Evolutionary conservation across 1,140 invertebrate species (phyloP), one percentile per base, ranked within the genome.

Genomic region (Cydia pomonella): DNA sequence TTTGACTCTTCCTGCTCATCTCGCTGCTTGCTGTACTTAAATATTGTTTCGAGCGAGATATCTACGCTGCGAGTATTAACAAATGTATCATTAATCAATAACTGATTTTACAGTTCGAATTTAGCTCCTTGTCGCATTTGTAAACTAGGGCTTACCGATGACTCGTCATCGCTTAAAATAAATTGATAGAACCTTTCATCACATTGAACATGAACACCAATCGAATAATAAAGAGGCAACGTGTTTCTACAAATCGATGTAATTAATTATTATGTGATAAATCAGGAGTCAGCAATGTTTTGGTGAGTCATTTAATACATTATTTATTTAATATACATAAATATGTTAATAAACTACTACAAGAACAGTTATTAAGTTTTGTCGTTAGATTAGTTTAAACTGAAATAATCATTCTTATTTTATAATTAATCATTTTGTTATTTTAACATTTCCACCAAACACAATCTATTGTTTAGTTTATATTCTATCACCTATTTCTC

Each of bases 121-220:
- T 2, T 16, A 12, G 0, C 16, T 10, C 29, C 16, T 50, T 53
- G 16, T 69, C 64, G 16, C 29, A 18, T 69, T 29, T 18, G 13
- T 23, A 33, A 4, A 16, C n/a, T 29, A 18, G 6, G n/a, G 29
- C 64, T 10, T 10, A 69, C 29, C n/a, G n/a, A 23, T 23, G 18
- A 59, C 53, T 53, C 2, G 29, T 21, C 29, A 69, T 18, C 64
- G 64, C 64, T 38, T 33, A 69, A 41, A 33, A 69, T 69, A 69
- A 69, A 18, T 69, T 66, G 41, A 69, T 69, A 33, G 64, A n/a
- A 18, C 64, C 27, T 13, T 69, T 69, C 33, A 69, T 69, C 27
- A 69, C 64, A 69, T 18, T 69, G 64, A 5, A 59, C 21, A 59
- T 59, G 53, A 59, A 59, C 53, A 59, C 21, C 53, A 59, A 59